Base-by-base conservation (phyloP, 2,113 vertebrate species). In the Catharus fuscescens region DNA sequence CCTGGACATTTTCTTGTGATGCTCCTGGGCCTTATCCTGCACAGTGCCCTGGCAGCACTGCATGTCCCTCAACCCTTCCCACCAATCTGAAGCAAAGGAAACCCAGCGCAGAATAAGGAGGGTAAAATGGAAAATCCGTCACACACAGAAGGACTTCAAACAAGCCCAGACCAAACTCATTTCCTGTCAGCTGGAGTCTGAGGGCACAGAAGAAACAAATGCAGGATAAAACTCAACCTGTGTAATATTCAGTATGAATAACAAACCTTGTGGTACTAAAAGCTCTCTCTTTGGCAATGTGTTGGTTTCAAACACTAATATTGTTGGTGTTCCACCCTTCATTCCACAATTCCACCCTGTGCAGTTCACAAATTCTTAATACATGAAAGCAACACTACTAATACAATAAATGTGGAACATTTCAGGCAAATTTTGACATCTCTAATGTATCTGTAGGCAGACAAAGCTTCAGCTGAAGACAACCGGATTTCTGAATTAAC, bases 31-130 rank as follows among this genome's bases (percentile, higher is more conserved):
- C 48, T 31, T 47, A 23, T 16, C 60, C 76, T 69, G 17, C 31
- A 40, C 0, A 3, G 38, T 25, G 28, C 66, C 18, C 47, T 29
- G 9, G 14, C 36, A 48, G 6, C 45, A 48, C 40, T 45, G 0
- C 1, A n/a, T 11, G 13, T 48, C 18, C 28, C 40, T 65, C 14
- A 1, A 59, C 12, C 32, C 26, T 56, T 36, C 45, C 18, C 25
- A 72, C 5, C 18, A 40, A 25, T 9, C 34, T 4, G 4, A 76
- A 81, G 36, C 21, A 82, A 81, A 76, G 20, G 21, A 79, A 64
- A 69, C 8, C 19, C 16, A 12, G 31, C 23, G 36, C 3, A 34
- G 14, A 86, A 36, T 5, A 34, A 0, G 7, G 36, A 72, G 12
- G 24, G 16, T 74, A 67, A 81, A 23, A 10, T 2, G 1, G 47